Percentiles rank a stretch among this genome's conserved stretches.
phyloP scores from a whole-genome alignment of 2,113 vertebrate genomes.

The Genyomyrus donnyi region DNA sequence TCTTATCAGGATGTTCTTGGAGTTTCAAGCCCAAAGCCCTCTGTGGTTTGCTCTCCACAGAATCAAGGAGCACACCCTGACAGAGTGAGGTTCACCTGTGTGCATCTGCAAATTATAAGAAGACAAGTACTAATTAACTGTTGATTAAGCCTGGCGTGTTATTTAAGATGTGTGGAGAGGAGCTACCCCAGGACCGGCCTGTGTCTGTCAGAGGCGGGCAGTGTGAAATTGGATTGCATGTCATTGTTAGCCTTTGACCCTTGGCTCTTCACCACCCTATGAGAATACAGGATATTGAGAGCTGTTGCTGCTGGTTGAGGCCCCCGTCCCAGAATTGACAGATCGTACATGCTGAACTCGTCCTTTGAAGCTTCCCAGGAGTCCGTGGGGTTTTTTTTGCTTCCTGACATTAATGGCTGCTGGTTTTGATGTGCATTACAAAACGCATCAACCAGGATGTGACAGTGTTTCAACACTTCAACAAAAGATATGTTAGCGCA shows the following conservation, averaged over 20 bases:
- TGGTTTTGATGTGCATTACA: neutral
- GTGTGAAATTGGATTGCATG: constrained; percentile 67
- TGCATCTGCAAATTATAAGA: constrained; percentile 56
- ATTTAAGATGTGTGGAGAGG: constrained; percentile 51
- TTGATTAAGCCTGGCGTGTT: constrained; percentile 59
- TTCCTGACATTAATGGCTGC: neutral
- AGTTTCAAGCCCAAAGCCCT: neutral
- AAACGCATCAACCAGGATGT: neutral
- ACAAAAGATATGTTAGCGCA: neutral
- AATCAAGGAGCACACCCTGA: constrained; percentile 31
- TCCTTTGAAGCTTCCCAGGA: neutral
- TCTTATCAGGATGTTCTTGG: neutral
- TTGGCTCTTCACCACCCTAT: constrained; percentile 1
- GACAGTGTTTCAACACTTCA: neutral
- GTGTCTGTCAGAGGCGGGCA: constrained; percentile 52
- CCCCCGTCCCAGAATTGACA: neutral
- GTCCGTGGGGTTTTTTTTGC: neutral
- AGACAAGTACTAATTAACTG: constrained; percentile 63
- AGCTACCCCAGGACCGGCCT: constrained; percentile 46
- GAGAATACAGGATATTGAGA: neutral
- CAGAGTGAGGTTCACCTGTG: constrained; percentile 38
- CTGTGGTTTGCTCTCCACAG: constrained; percentile 34
- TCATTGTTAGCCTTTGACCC: constrained; percentile 54
- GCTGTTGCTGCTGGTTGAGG: neutral
- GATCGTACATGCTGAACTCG: neutral